Percentiles rank a stretch among this genome's conserved stretches.
Conservation (phyloP, 2,797 vertebrate species). For the Sarcoramphus papa region DNA sequence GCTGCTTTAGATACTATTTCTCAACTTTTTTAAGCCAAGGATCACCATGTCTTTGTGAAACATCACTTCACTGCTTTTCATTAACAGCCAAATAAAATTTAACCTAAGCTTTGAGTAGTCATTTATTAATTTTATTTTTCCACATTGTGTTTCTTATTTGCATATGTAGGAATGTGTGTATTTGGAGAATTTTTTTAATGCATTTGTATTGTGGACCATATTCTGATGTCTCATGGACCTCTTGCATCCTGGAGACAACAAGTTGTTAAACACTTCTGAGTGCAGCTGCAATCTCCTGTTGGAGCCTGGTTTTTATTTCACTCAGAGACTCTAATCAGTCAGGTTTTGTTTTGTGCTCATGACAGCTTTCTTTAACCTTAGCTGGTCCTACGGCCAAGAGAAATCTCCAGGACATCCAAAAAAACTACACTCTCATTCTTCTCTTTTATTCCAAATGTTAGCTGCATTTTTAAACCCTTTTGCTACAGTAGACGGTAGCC, state of each 20-base stretch:
- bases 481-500: accelerated
- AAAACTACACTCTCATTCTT: neutral
- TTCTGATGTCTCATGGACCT: neutral
- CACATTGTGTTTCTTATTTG: neutral
- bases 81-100: neutral
- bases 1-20: neutral
- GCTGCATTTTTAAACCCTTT: neutral
- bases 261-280: neutral
- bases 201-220: neutral
- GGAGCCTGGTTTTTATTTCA: neutral
- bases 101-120: neutral
- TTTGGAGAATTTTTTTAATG: neutral
- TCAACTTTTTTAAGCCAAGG: neutral
- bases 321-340: neutral
- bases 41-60: neutral
- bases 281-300: neutral
- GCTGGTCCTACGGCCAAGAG: neutral
- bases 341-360: neutral
- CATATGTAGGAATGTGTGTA: neutral
- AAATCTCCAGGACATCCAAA: neutral
- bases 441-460: neutral
- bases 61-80: neutral
- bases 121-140: neutral
- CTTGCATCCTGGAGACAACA: neutral
- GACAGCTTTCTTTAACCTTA: neutral